Conservation (phyloP, 2,113 vertebrate genomes). For the Ammospiza caudacuta region DNA sequence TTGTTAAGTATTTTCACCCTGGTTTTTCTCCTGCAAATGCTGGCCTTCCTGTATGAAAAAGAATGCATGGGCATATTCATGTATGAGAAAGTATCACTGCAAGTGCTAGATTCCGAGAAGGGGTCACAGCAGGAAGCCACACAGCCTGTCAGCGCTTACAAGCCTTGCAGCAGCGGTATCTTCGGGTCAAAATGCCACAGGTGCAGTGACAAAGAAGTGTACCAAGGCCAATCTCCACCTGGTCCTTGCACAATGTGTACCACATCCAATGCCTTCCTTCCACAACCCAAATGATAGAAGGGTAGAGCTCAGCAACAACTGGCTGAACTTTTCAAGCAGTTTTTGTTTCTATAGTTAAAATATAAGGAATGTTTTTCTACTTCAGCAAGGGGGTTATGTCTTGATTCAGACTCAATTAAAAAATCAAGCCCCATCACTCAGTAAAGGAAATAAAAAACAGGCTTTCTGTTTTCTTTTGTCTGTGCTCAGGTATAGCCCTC, state of each 20-base stretch:
- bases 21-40: neutral
- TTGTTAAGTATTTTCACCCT: neutral
- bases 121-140: neutral
- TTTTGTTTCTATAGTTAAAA: neutral
- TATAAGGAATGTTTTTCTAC: neutral
- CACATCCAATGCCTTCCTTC: fast-evolving
- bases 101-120: neutral
- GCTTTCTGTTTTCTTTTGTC: neutral
- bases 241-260: neutral
- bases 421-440: neutral
- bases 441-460: neutral
- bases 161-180: neutral
- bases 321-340: neutral
- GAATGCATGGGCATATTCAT: fast-evolving
- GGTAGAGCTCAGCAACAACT: neutral
- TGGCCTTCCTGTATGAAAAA: neutral
- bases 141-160: neutral
- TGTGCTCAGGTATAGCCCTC: neutral
- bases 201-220: fast-evolving
- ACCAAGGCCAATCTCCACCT: neutral
- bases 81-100: neutral
- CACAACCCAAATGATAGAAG: neutral
- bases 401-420: neutral
- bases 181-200: neutral
- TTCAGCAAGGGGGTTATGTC: neutral